Evolutionary conservation across 2,113 vertebrate species (phyloP).

Genomic region (Takifugu flavidus): DNA sequence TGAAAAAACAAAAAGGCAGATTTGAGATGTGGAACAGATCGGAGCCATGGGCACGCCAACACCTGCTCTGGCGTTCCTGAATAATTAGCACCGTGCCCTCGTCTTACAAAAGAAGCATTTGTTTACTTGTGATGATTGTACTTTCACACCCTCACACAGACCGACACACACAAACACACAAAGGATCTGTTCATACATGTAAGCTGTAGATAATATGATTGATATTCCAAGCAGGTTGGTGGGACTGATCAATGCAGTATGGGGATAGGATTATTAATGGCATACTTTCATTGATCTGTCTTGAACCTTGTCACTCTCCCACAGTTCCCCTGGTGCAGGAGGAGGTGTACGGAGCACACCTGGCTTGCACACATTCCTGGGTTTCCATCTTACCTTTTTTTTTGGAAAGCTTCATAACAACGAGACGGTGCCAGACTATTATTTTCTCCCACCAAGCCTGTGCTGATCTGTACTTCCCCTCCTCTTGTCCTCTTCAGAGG

Average conservation of each 20-base stretch:
- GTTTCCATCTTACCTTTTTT: conserved; percentile 45
- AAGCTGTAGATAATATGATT: conserved; percentile 54
- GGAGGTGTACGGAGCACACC: conserved; percentile 34
- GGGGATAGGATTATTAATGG: conserved; percentile 63
- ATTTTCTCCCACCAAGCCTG: conserved; percentile 33
- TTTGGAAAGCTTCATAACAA: conserved; percentile 20
- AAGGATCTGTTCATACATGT: conserved; percentile 32
- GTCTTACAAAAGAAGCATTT: conserved; percentile 36
- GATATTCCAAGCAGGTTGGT: conserved; percentile 60
- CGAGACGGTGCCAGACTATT: conserved; percentile 51
- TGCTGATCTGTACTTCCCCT: conserved; percentile 10
- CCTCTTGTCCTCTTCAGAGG: conserved; percentile 29
- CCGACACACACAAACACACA: conserved; percentile 35
- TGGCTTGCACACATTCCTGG: conserved; percentile 66
- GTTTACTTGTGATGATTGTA: conserved; percentile 57
- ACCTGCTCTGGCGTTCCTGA: conserved; percentile 15
- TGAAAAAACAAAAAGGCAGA: neutral
- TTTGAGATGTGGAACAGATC: conserved; percentile 1
- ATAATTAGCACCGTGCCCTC: conserved; percentile 5
- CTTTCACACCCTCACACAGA: conserved; percentile 47
- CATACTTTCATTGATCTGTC: conserved; percentile 54
- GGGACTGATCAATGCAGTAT: conserved; percentile 67
- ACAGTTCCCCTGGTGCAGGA: conserved; percentile 43
- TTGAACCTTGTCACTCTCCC: conserved; percentile 54
- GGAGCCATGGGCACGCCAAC: conserved; percentile 1